Evolutionary conservation across 2,888 invertebrate genomes (phyloP).

Genomic region (Chromoteleia sp.): DNA sequence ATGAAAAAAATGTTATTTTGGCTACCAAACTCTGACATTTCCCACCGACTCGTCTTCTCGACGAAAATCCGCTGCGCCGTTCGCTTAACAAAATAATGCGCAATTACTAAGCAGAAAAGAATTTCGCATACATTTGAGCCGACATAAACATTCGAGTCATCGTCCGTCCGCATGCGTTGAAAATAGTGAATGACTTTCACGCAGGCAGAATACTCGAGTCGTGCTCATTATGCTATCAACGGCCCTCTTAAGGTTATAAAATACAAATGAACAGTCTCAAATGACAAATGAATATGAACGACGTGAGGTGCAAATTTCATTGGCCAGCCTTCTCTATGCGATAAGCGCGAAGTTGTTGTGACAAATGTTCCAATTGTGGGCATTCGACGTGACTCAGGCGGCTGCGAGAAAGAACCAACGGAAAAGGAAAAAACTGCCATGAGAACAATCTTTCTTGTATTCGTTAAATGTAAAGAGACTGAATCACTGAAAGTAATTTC

Average conservation of each 20-base stretch:
- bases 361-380: slow-evolving; percentile 64
- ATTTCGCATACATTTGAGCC: slow-evolving; percentile 57
- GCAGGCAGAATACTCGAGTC: slow-evolving; percentile 61
- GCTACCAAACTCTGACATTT: background rate
- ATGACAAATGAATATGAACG: slow-evolving; percentile 63
- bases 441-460: slow-evolving; percentile 7
- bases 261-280: slow-evolving; percentile 63
- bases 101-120: slow-evolving; percentile 64
- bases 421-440: background rate
- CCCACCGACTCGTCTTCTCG: slow-evolving; percentile 26
- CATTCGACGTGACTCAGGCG: slow-evolving; percentile 63
- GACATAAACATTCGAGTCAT: slow-evolving; percentile 63
- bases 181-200: slow-evolving; percentile 67
- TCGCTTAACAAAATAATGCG: slow-evolving; percentile 41
- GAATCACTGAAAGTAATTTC: no score
- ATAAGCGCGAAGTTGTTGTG: slow-evolving; percentile 43
- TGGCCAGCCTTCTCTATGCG: slow-evolving; percentile 47
- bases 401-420: background rate
- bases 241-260: slow-evolving; percentile 62
- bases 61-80: slow-evolving; percentile 21
- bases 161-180: slow-evolving; percentile 53
- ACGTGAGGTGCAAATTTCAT: slow-evolving; percentile 59
- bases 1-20: no score
- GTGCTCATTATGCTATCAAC: slow-evolving; percentile 64
- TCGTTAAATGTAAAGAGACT: background rate